Conservation (phyloP, 2,113 vertebrate species). For the Actenoides hombroni region DNA sequence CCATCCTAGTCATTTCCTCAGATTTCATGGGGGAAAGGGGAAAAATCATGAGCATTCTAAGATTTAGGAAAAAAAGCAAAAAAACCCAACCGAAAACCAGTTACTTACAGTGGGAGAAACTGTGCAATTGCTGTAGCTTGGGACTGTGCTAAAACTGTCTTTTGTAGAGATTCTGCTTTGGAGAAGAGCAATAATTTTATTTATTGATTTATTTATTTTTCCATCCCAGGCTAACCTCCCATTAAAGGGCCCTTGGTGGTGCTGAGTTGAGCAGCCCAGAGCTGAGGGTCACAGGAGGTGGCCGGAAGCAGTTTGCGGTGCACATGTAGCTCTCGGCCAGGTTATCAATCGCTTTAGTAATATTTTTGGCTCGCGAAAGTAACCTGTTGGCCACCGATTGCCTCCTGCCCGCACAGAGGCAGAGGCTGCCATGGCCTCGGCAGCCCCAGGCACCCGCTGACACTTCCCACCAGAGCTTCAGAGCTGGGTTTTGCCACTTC, state of each 20-base stretch:
- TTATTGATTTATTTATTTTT: not conserved
- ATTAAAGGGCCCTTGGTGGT: not conserved
- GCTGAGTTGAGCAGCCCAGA: not conserved
- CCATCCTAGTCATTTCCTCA: not conserved
- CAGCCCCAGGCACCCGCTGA: not conserved
- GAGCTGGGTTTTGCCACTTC: accelerated
- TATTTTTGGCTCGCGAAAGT: not conserved
- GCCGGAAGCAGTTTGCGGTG: not conserved
- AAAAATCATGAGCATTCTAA: not conserved
- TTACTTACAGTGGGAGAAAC: not conserved
- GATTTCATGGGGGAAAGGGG: not conserved
- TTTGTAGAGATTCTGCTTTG: not conserved
- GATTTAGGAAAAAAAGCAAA: not conserved
- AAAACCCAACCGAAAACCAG: accelerated
- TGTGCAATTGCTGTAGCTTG: not conserved
- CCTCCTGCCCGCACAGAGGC: accelerated
- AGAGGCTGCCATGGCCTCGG: not conserved
- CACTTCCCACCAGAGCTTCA: not conserved
- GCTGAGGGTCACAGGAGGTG: not conserved
- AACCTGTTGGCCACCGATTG: accelerated
- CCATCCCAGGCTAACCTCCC: not conserved
- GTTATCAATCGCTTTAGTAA: not conserved
- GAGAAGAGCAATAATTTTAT: not conserved
- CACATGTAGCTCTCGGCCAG: accelerated
- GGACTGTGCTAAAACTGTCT: not conserved